Percentiles rank a stretch among this genome's conserved stretches.
Conservation (phyloP, 92 coral and sea anemone species). For the Epizoanthus stellaris region DNA sequence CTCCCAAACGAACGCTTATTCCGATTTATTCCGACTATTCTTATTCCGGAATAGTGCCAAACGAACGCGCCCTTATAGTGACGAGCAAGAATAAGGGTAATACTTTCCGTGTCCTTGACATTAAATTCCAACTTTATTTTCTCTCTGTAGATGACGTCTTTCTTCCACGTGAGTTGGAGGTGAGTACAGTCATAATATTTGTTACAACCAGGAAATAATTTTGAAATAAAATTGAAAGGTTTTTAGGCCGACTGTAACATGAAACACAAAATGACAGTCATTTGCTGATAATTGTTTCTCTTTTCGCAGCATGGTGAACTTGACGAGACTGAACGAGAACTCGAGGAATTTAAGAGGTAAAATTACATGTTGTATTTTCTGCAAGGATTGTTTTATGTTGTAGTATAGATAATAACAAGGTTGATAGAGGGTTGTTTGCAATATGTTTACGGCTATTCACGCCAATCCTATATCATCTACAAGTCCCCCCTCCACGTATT, state of each 20-base stretch:
- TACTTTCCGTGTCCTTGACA: neutral
- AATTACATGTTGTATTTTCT: too few relatives aligned
- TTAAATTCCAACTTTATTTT: neutral
- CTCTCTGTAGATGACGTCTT: constrained; percentile 24
- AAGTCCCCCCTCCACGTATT: too few relatives aligned
- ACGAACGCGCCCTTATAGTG: too few relatives aligned
- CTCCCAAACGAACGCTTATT: too few relatives aligned
- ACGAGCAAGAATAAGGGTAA: too few relatives aligned
- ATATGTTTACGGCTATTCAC: neutral
- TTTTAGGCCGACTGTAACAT: neutral
- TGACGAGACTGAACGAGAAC: constrained; percentile 41
- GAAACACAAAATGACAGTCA: neutral
- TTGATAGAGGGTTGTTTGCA: too few relatives aligned
- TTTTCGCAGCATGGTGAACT: constrained; percentile 32
- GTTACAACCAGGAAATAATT: neutral
- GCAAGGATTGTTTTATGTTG: neutral
- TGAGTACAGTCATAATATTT: neutral
- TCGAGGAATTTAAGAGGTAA: constrained; percentile 45
- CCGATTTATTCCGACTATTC: too few relatives aligned
- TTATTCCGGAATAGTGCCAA: too few relatives aligned
- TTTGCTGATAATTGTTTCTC: neutral
- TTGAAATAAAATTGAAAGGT: too few relatives aligned
- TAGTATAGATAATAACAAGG: neutral
- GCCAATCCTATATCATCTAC: too few relatives aligned
- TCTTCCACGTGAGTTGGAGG: constrained; percentile 33